phyloP scores from a whole-genome alignment of 2,888 invertebrate species.

The Rotaria macrura region DNA sequence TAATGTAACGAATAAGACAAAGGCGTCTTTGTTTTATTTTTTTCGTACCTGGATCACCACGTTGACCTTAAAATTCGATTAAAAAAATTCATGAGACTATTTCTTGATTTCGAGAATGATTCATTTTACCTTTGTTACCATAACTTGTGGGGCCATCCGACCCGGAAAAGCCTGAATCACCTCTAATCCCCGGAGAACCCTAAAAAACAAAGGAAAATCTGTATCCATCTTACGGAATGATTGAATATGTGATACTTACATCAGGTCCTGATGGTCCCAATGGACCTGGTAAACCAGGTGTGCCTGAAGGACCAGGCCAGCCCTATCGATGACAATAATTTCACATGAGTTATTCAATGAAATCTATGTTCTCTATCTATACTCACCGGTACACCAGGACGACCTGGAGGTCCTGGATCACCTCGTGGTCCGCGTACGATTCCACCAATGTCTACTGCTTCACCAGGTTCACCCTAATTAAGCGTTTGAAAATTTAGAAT shows the following conservation, averaged over 20 bases:
- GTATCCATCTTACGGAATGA: slow-evolving; percentile 26
- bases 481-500: background rate
- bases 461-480: background rate
- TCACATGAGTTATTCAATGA: background rate
- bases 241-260: background rate
- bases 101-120: too few relatives aligned
- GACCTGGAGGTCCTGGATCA: background rate
- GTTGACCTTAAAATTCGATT: background rate
- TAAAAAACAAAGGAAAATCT: background rate
- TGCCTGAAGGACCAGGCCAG: slow-evolving; percentile 20
- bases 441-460: background rate
- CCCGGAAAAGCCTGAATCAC: slow-evolving; percentile 34
- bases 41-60: slow-evolving; percentile 21
- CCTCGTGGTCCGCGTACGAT: background rate
- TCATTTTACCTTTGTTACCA: background rate
- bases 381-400: background rate
- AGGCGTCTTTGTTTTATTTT: background rate
- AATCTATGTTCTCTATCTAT: too few relatives aligned
- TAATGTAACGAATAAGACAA: background rate
- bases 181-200: slow-evolving; percentile 33
- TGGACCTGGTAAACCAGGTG: slow-evolving; percentile 33
- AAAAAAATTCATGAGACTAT: background rate
- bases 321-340: background rate
- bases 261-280: background rate
- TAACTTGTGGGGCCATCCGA: slow-evolving; percentile 31